Conservation (phyloP, 2,113 vertebrate genomes). For the Climacteris rufus region DNA sequence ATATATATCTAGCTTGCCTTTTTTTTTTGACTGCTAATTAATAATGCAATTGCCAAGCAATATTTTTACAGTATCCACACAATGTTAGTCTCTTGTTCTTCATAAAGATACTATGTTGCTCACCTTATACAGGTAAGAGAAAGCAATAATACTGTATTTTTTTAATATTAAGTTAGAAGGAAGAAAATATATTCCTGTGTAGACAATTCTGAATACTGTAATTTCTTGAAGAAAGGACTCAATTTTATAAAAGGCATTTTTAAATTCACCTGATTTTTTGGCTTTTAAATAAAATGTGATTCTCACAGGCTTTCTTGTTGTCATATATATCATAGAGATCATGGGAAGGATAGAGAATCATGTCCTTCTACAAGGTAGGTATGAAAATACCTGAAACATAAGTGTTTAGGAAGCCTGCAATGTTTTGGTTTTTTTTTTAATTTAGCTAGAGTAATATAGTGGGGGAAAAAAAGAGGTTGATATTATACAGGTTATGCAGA, state of each 20-base stretch:
- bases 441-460: neutral
- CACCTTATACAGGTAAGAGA: neutral
- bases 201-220: neutral
- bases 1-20: neutral
- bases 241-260: neutral
- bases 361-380: neutral
- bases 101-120: neutral
- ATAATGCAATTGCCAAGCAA: neutral
- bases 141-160: neutral
- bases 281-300: neutral
- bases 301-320: neutral
- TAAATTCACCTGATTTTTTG: neutral
- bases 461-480: neutral
- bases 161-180: neutral
- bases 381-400: neutral
- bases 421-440: too few relatives aligned
- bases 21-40: neutral
- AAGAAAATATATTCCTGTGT: neutral
- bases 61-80: neutral
- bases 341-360: neutral
- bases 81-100: neutral
- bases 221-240: neutral
- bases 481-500: neutral
- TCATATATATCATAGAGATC: neutral
- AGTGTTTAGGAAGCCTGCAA: neutral